Conservation (phyloP, 2,113 vertebrate genomes). For the Ginglymostoma cirratum region DNA sequence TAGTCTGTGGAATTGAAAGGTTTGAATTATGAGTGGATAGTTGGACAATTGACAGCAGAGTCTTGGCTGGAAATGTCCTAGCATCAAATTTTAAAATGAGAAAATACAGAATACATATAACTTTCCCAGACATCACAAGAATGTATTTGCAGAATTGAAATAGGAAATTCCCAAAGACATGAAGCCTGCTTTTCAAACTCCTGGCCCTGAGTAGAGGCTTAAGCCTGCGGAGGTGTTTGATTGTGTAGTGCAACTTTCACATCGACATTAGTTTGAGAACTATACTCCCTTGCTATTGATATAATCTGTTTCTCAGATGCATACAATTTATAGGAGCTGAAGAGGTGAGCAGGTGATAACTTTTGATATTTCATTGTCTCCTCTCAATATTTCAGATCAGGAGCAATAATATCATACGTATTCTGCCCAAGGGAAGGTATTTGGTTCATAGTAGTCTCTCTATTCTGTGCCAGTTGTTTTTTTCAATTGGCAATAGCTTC, state of each 20-base stretch:
- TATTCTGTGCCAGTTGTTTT: no score
- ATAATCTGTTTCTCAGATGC: background rate
- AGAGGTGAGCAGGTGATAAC: background rate
- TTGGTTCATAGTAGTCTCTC: no score
- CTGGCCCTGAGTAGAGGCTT: background rate
- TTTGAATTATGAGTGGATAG: slow-evolving; percentile 29
- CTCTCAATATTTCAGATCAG: no score
- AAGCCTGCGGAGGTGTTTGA: background rate
- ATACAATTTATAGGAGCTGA: background rate
- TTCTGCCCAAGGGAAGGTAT: no score
- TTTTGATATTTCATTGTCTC: background rate
- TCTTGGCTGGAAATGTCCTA: slow-evolving; percentile 25
- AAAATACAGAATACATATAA: slow-evolving; percentile 31
- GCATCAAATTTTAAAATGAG: slow-evolving; percentile 15
- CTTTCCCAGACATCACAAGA: slow-evolving; percentile 35
- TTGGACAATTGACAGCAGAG: background rate
- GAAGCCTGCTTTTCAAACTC: background rate
- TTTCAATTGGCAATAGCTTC: no score
- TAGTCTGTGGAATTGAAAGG: slow-evolving; percentile 2
- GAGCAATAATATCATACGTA: no score
- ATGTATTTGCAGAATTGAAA: slow-evolving; percentile 31
- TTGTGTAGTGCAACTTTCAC: background rate
- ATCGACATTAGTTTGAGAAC: background rate
- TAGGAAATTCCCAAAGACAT: slow-evolving; percentile 34
- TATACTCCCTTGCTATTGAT: background rate